Percentiles rank a stretch among this genome's conserved stretches.
These are phyloP conservation scores for Eremophila alpestris DNA, from an alignment of 2,797 vertebrate species.

Conservation along the genomic window DNA sequence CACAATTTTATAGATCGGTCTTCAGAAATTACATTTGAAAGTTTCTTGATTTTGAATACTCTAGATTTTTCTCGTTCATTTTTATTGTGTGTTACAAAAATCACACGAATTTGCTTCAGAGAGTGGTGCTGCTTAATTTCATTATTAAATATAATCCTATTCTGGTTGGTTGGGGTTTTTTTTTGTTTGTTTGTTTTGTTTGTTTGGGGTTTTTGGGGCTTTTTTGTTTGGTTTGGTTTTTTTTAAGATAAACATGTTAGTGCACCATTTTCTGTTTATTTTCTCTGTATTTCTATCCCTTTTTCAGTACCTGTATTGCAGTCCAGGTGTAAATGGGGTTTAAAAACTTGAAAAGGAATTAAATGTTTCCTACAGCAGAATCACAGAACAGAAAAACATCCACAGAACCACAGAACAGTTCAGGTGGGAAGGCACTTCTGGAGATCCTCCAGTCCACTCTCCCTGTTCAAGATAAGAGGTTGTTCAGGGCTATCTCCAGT, in stretches of 20 bases:
- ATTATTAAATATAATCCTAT: not conserved
- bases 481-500: not conserved
- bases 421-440: not conserved
- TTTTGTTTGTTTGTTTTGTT: no score
- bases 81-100: not conserved
- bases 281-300: not conserved
- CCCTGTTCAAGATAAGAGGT: not conserved
- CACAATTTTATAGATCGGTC: not conserved
- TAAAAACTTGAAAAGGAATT: not conserved
- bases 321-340: not conserved
- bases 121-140: not conserved
- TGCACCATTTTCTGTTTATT: not conserved
- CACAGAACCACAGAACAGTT: not conserved
- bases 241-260: not conserved
- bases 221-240: not conserved
- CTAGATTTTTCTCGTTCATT: not conserved
- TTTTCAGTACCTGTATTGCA: not conserved
- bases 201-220: no score
- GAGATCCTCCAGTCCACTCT: not conserved
- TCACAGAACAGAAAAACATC: not conserved
- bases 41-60: not conserved
- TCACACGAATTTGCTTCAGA: not conserved
- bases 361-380: not conserved
- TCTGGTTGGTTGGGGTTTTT: no score
- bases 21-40: not conserved